These are phyloP conservation scores for Polymixis flavicincta DNA, from an alignment of 2,888 invertebrate species.

Conservation along the genomic window DNA sequence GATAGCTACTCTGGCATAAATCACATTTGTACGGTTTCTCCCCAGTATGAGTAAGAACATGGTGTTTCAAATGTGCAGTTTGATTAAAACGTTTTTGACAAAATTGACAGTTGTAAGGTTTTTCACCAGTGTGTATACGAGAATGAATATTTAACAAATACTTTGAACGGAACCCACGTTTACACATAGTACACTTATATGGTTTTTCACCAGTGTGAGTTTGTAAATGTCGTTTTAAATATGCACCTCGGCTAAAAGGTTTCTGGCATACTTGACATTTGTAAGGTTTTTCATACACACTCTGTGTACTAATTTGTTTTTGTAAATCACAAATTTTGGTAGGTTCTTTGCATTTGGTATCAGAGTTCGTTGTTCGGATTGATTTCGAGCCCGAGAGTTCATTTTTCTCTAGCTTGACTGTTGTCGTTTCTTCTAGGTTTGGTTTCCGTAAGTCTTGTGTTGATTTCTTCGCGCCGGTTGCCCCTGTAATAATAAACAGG, in stretches of 20 bases:
- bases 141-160: constrained; percentile 5
- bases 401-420: not conserved
- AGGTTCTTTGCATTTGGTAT: not conserved
- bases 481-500: constrained; percentile 4
- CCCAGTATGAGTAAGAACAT: constrained; percentile 21
- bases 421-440: not conserved
- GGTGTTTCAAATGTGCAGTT: constrained; percentile 6
- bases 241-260: not conserved
- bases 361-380: not conserved
- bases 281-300: constrained; percentile 15
- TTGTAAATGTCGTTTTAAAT: constrained; percentile 5
- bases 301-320: not conserved
- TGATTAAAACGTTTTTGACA: constrained; percentile 19
- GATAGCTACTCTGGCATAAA: not conserved
- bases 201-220: constrained; percentile 20
- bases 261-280: constrained; percentile 18
- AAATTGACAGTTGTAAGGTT: constrained; percentile 26
- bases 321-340: not conserved
- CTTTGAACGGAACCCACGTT: constrained; percentile 18
- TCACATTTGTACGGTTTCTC: constrained; percentile 33
- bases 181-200: constrained; percentile 17
- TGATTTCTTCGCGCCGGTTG: not conserved
- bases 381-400: not conserved
- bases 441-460: not conserved
- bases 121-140: constrained; percentile 25